A percentile compares a stretch with the other conserved stretches of the same genome.
Conservation (phyloP, 2,888 invertebrate genomes). For the Drosophila affinis region DNA sequence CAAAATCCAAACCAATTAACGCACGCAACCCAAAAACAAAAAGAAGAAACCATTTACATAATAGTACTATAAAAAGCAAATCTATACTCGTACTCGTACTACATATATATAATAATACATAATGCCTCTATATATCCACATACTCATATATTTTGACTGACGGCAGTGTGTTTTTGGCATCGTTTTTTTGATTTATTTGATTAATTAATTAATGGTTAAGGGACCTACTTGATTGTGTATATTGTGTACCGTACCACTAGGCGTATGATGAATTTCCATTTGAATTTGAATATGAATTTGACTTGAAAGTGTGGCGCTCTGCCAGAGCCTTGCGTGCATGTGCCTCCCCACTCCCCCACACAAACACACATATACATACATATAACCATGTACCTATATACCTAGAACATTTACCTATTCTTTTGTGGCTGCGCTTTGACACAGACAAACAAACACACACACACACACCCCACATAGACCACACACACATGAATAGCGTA, state of each 20-base stretch:
- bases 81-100: conserved; percentile 1
- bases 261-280: conserved; percentile 69
- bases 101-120: conserved; percentile 13
- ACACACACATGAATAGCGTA: conserved; percentile 31
- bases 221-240: conserved; percentile 61
- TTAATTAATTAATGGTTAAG: conserved; percentile 31
- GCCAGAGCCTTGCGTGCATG: conserved; percentile 75
- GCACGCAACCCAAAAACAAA: conserved; percentile 52
- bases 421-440: conserved; percentile 47
- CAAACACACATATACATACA: neutral
- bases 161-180: conserved; percentile 41
- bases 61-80: neutral
- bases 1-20: conserved; percentile 48
- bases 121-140: neutral
- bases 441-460: neutral
- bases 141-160: conserved; percentile 39
- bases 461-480: neutral
- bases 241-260: conserved; percentile 76
- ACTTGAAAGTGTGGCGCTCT: conserved; percentile 48
- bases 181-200: conserved; percentile 3
- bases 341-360: conserved; percentile 22
- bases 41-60: conserved; percentile 24
- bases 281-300: conserved; percentile 46
- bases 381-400: neutral
- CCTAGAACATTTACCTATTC: conserved; percentile 25